Evolutionary conservation across 2,113 vertebrate genomes (phyloP), one percentile per base, ranked within the genome.

Genomic region (Elaphurus davidianus): DNA sequence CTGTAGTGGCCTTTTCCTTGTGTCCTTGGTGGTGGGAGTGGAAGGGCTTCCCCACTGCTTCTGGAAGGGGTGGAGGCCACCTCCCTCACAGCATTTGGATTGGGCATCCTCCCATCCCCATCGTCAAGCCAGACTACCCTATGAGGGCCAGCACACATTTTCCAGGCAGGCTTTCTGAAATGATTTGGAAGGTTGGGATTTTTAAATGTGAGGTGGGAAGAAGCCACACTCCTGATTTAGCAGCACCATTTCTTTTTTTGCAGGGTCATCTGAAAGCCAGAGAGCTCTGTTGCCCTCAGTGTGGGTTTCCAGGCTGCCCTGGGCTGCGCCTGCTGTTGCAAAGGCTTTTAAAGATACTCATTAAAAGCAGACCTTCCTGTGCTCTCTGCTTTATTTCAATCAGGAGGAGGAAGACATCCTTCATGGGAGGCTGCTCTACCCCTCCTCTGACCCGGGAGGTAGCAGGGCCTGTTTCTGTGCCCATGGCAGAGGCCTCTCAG

Each of bases 181-280:
- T 45, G 17, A 45, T 84, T 92, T 14, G 36, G 84, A 89, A 97
- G 52, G 43, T 27, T 87, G 57, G 55, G 27, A 36, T 78, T 59
- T 91, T 83, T 76, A 28, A 45, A 19, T 52, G 57, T 54, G 83
- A 91, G 47, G 76, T 84, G 64, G 92, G 79, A 36, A 43, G 59
- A 84, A 43, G 93, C 52, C 81, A 40, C 57, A 2, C 33, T 76
- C 50, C 43, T 84, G 71, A 71, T 79, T 74, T 28, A 57, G 57
- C 27, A 36, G 57, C 78, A 27, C 52, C 52, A 0, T 92, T 91
- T 97, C 50, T 40, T 98, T 71, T 95, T 78, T 87, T 67, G 55
- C 92, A 98, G 98, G 94, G 88, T 97, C 97, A 23, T 33, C 92
- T 76, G 86, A 88, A 95, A 76, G 55, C 78, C n/a, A 1, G 60